Percentiles rank a stretch among this genome's conserved stretches.
These are phyloP conservation scores for Macroramphosus scolopax DNA, from an alignment of 2,797 vertebrate species.

Conservation along the genomic window DNA sequence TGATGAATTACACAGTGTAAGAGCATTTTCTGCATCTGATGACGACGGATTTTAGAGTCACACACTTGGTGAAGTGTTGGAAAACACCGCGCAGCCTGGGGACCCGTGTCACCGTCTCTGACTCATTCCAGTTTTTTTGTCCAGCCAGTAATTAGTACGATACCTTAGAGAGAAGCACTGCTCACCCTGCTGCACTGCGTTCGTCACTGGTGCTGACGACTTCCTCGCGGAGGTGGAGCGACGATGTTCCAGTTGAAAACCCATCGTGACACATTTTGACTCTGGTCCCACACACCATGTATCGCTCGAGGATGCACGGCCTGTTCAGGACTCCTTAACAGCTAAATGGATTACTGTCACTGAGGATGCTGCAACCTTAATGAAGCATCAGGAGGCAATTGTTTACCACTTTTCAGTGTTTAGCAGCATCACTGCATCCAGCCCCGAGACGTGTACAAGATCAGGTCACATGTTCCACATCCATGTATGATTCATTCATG, in stretches of 20 bases:
- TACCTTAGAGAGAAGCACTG: conserved; percentile 7
- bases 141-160: conserved; percentile 10
- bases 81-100: too few relatives aligned
- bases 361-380: conserved; percentile 61
- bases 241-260: conserved; percentile 19
- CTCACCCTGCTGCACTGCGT: conserved; percentile 8
- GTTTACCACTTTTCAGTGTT: conserved; percentile 22
- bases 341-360: conserved; percentile 62
- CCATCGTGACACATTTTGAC: conserved; percentile 42
- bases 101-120: conserved; percentile 24
- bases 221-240: conserved; percentile 24
- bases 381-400: conserved; percentile 44
- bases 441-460: not conserved
- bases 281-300: conserved; percentile 44
- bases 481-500: too few relatives aligned
- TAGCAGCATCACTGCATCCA: too few relatives aligned
- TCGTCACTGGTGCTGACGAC: conserved; percentile 7
- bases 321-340: conserved; percentile 61
- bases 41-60: too few relatives aligned
- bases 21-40: too few relatives aligned
- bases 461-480: too few relatives aligned
- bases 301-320: conserved; percentile 45
- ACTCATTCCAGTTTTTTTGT: conserved; percentile 44
- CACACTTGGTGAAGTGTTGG: too few relatives aligned
- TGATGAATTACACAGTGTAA: too few relatives aligned